Base-by-base conservation (phyloP, 2,888 invertebrate genomes). In the Lycocerus yunnanus region DNA sequence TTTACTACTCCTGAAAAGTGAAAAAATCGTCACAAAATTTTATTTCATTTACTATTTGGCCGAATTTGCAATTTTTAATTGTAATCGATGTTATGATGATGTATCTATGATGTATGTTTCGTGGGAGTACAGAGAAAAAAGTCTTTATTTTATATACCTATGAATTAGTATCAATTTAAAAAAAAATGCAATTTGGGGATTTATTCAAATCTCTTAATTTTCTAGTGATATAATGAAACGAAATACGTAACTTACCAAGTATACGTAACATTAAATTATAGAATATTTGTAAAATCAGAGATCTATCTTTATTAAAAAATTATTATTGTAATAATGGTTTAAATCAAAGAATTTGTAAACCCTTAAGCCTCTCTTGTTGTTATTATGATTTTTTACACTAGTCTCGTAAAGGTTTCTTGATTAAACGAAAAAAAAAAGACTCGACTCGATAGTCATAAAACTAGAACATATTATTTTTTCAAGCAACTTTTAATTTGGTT, bases 161-260 rank as follows among this genome's bases (percentile, higher is more conserved):
- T 66, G 60, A 72, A 72, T 75, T 75, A 75, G 75, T 75, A 75
- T 74, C 74, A 71, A 75, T 75, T 75, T 72, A 66, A 73, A 43
- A 43, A n/a, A n/a, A 43, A 71, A 75, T 61, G 63, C 72, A 72
- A 75, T 72, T 43, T 75, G 69, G 72, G 65, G 73, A 76, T 73
- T 58, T 73, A 68, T 60, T 43, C n/a, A 43, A 67, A 71, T 76
- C 73, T 73, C 73, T 70, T 60, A 74, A 77, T 72, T 73, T 74
- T 70, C 74, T 74, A 77, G 77, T 77, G 77, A 74, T 74, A 43
- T n/a, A 77, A 74, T 81, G 81, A 81, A 85, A 83, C 82, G 84
- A 86, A 83, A 86, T 86, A 86, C 86, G 86, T 86, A 86, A 83
- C 82, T 83, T 83, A 84, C 82, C 78, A 84, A 84, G 86, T 86